Evolutionary conservation across 2,888 invertebrate species (phyloP), one percentile per base, ranked within the genome.

Genomic region (Philopedon plagiatum): DNA sequence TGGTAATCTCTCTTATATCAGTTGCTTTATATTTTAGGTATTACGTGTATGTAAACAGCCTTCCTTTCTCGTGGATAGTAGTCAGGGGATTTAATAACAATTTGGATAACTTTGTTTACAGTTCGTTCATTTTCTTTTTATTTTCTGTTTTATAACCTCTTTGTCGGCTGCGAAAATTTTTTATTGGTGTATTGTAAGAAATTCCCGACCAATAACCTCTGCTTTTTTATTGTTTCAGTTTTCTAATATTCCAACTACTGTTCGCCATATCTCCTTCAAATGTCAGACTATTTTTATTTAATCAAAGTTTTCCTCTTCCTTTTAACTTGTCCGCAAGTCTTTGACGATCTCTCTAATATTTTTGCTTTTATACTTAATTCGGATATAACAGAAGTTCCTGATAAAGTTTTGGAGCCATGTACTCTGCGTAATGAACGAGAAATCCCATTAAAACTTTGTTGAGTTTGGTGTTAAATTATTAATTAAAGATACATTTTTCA

Each of bases 371-470:
- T 71, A 62, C 67, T 44, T 57, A 70, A 74, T 71, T 74, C 58
- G 29, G 63, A 74, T 63, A 73, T 70, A 62, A 71, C 67, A 63
- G 64, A 63, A 71, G 67, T 49, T 67, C 66, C 73, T 44, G 66
- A 67, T 64, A 68, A 71, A 71, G 70, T 74, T 74, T 61, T 62
- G 65, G 63, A 67, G 63, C 63, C 63, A 58, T 67, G 68, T 72
- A 71, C 72, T 66, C 49, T 68, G 69, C 61, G 68, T 74, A 74
- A 72, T 74, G 74, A 74, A 74, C 72, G 67, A 57, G 67, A 73
- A 75, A 66, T 75, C 75, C 75, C 73, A 75, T 75, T 75, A 73
- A 75, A 75, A 75, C 62, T 75, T 75, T 57, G 56, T 57, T 34
- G 51, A 70, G 54, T 72, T 68, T 68, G 56, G 68, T 63, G 71